phyloP scores from a whole-genome alignment of 1,140 invertebrate genomes.

The Saxidomus purpurata region DNA sequence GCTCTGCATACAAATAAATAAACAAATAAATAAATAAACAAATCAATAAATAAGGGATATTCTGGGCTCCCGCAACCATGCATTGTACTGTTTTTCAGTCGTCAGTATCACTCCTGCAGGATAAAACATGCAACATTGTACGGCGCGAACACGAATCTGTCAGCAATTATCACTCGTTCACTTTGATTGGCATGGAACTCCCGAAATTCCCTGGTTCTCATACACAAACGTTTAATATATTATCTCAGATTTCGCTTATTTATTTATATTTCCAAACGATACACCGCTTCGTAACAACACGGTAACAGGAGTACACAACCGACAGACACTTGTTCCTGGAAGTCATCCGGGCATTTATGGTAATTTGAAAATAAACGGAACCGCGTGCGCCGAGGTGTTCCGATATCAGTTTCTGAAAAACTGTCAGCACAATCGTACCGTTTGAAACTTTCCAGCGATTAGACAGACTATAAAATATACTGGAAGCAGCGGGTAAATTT shows the following conservation, averaged over 20 bases:
- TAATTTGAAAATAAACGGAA: conserved; percentile 48
- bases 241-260: conserved; percentile 57
- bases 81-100: too few species aligned
- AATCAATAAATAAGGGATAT: too few species aligned
- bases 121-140: not conserved
- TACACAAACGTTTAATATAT: conserved; percentile 20
- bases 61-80: too few species aligned
- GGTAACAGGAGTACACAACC: not conserved
- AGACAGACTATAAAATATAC: conserved; percentile 5
- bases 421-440: conserved; percentile 6
- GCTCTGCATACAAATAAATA: too few species aligned
- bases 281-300: conserved; percentile 20
- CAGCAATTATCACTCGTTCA: conserved; percentile 44
- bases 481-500: conserved; percentile 65
- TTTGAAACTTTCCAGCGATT: conserved; percentile 56
- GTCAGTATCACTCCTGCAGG: not conserved
- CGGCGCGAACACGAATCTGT: conserved; percentile 42
- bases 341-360: conserved; percentile 42
- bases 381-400: conserved; percentile 49
- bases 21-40: too few species aligned
- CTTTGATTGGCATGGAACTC: conserved; percentile 67
- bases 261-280: conserved; percentile 53
- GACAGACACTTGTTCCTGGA: conserved; percentile 38
- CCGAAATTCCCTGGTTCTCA: conserved; percentile 43
- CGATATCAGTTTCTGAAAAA: conserved; percentile 29